Percentiles rank a stretch among this genome's conserved stretches.
Evolutionary conservation across 2,797 vertebrate species (phyloP).

Genomic region (Agapornis canus): DNA sequence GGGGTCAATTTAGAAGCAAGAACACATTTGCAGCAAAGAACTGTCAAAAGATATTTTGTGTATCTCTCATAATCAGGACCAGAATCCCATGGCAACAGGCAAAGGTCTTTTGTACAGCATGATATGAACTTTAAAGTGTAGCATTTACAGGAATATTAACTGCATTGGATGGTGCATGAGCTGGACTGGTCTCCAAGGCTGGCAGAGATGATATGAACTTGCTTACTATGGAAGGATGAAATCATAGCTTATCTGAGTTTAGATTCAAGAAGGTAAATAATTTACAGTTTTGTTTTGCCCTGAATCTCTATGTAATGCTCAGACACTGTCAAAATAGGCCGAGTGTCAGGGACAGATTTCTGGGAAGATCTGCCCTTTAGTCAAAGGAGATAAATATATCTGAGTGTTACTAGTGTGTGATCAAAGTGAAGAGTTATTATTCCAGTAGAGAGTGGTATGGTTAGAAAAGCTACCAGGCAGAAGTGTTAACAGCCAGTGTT

Average conservation of each 20-base stretch:
- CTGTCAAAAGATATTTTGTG: not conserved
- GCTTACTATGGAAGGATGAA: not conserved
- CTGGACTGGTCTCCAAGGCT: not conserved
- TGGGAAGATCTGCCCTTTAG: constrained; percentile 11
- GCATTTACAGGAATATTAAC: not conserved
- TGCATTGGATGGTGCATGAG: not conserved
- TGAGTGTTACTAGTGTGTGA: not conserved
- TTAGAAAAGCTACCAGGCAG: not conserved
- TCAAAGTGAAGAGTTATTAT: not conserved
- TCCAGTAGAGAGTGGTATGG: not conserved
- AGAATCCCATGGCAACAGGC: not conserved
- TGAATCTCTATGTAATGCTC: not conserved
- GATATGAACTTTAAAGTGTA: not conserved
- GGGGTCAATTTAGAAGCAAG: not conserved
- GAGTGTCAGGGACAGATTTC: not conserved
- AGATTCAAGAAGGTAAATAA: constrained; percentile 5
- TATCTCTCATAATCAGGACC: not conserved
- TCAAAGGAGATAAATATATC: constrained; percentile 2
- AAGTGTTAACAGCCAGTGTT: not conserved
- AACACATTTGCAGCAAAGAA: not conserved
- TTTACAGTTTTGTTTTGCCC: constrained; percentile 50
- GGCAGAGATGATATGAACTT: not conserved
- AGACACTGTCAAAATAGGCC: fast-evolving
- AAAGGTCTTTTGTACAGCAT: not conserved
- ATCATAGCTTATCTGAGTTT: not conserved